Evolutionary conservation across 2,797 vertebrate species (phyloP), one percentile per base, ranked within the genome.

Genomic region (Coregonus sp.): DNA sequence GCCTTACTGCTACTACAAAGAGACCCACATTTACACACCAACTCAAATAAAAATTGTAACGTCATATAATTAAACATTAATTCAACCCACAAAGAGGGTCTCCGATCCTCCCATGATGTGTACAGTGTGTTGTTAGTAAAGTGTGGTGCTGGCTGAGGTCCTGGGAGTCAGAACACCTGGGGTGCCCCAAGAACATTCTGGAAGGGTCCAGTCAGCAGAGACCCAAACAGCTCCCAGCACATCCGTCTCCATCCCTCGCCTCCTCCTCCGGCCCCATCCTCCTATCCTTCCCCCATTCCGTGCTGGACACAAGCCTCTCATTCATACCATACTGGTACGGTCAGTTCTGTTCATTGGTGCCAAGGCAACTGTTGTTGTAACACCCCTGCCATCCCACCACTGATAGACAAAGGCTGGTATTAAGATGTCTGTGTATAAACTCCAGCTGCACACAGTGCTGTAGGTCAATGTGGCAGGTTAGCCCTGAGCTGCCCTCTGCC

Each of bases 161-260:
- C 72, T 75, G 79, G 80, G 78, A 35, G 15, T 78, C 84, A 86
- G 80, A 89, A 91, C 90, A 89, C 89, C 87, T 90, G 90, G 76
- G 81, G 78, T 47, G 67, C 85, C 83, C 82, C 88, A 87, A 84
- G 78, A 88, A 82, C 81, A 86, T 89, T 85, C 86, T 89, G 86
- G 84, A 89, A 82, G 85, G 80, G 80, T 82, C 78, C 12, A 73
- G 80, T 84, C 61, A 76, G 74, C 63, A 47, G 77, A 81, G 80
- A 84, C 82, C 86, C 80, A 83, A 80, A 78, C 75, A 84, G 85
- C 81, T 84, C 72, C 78, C 80, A 76, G 80, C 37, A 4, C 31
- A 78, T 82, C 76, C 1, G 75, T 85, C 84, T 37, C 52, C 52
- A 54, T 33, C 5, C 80, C 47, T 47, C 9, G 16, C 12, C 67